Evolutionary conservation across 1,140 invertebrate species (phyloP).

Genomic region (Drosophila melanogaster): Release_6_plus_ISO1_MT NT_037436.4:26520501-26521000

Average conservation of each 20-base stretch:
- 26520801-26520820: neutral
- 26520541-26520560: slow-evolving; percentile 28
- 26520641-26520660: neutral
- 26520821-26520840: neutral
- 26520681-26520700: slow-evolving; percentile 8
- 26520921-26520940: no score
- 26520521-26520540: slow-evolving; percentile 25
- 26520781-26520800: neutral
- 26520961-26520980: no score
- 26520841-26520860: neutral
- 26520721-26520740: slow-evolving; percentile 24
- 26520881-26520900: neutral
- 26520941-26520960: no score
- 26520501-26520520: no score
- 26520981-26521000: no score
- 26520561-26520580: slow-evolving; percentile 15
- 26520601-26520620: neutral
- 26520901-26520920: neutral
- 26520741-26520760: neutral
- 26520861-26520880: neutral
- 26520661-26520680: neutral
- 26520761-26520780: neutral
- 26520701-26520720: slow-evolving; percentile 27
- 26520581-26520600: slow-evolving; percentile 15
- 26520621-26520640: neutral